Conservation (phyloP, 2,888 invertebrate species). For the Amphiduros pacificus region DNA sequence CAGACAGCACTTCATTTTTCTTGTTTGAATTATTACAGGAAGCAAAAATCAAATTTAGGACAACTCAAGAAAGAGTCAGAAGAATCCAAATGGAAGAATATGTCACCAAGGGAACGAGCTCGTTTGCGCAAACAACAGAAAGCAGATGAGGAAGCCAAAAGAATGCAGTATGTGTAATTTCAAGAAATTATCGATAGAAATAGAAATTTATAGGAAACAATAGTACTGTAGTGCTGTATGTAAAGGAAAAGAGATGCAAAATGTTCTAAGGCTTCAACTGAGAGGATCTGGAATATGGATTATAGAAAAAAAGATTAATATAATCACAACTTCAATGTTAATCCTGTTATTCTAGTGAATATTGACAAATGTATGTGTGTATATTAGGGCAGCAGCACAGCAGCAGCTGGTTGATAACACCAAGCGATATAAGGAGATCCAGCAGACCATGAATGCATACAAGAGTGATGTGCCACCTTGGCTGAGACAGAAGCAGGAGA, state of each 20-base stretch:
- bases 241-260: neutral
- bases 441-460: constrained; percentile 19
- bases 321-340: neutral
- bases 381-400: constrained; percentile 16
- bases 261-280: too few species aligned
- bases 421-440: constrained; percentile 14
- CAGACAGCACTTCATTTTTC: neutral
- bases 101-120: constrained; percentile 54
- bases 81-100: constrained; percentile 41
- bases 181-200: too few species aligned
- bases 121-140: constrained; percentile 49
- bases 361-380: too few species aligned
- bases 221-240: too few species aligned
- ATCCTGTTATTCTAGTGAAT: neutral
- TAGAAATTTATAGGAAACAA: too few species aligned
- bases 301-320: too few species aligned
- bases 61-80: constrained; percentile 43
- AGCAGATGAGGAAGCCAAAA: constrained; percentile 51
- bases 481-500: too few species aligned
- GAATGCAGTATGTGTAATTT: constrained; percentile 41
- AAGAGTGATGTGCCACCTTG: too few species aligned
- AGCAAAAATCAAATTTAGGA: constrained; percentile 42
- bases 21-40: constrained; percentile 22
- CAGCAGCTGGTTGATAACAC: constrained; percentile 18
- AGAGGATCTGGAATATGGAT: too few species aligned